A percentile compares a stretch with the other conserved stretches of the same genome.
phyloP scores from a whole-genome alignment of 2,888 invertebrate genomes.

The Iselma pallidipennis region DNA sequence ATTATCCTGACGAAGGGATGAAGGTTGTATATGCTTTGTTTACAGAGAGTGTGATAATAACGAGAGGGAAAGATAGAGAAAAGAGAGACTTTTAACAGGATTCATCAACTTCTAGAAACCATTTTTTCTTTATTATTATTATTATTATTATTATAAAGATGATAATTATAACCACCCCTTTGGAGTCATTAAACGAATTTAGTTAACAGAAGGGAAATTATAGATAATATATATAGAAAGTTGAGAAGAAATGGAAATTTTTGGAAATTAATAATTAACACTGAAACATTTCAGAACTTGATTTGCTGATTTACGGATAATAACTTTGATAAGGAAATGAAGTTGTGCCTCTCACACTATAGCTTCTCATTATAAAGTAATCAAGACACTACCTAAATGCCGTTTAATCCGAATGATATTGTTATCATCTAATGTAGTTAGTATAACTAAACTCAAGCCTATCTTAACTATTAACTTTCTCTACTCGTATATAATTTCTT shows the following conservation, averaged over 20 bases:
- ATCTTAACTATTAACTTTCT: conserved; percentile 28
- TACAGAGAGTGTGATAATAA: too few species aligned
- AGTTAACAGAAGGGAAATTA: too few species aligned
- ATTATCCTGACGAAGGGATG: neutral
- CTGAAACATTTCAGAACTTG: neutral
- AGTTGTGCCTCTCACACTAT: conserved; percentile 20
- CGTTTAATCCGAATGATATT: conserved; percentile 36
- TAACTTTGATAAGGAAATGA: conserved; percentile 24
- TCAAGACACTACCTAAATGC: conserved; percentile 35
- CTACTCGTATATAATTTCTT: neutral
- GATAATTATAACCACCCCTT: neutral
- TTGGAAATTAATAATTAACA: neutral
- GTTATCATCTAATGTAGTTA: conserved; percentile 33
- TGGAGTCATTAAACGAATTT: conserved; percentile 29
- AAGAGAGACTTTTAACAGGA: neutral
- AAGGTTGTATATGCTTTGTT: too few species aligned
- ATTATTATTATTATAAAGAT: neutral
- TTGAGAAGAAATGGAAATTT: conserved; percentile 18
- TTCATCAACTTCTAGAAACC: too few species aligned
- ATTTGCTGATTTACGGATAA: conserved; percentile 11
- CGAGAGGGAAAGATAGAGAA: neutral
- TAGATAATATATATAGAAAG: too few species aligned
- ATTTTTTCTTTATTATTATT: too few species aligned
- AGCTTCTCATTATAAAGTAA: conserved; percentile 37
- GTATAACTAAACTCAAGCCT: conserved; percentile 31